A percentile compares a stretch with the other conserved stretches of the same genome.
These are phyloP conservation scores for Chaetodon trifascialis DNA, from an alignment of 2,113 vertebrate species.

Conservation along the genomic window DNA sequence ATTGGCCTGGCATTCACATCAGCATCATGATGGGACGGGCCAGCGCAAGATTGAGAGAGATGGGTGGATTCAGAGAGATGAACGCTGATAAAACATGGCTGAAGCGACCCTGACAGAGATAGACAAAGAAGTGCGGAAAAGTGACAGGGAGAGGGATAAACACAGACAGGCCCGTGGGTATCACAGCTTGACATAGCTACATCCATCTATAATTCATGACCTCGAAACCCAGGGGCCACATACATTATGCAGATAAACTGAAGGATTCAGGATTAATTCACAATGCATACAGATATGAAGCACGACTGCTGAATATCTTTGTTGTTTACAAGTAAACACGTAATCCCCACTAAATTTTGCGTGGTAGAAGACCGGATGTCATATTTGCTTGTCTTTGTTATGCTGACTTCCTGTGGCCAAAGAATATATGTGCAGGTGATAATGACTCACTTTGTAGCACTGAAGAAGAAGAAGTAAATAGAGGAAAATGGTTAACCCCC, in stretches of 20 bases:
- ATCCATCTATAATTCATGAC: slow-evolving; percentile 74
- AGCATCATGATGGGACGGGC: slow-evolving; percentile 20
- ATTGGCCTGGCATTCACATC: slow-evolving; percentile 24
- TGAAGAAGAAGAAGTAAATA: not conserved
- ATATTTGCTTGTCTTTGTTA: slow-evolving; percentile 17
- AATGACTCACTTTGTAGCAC: slow-evolving; percentile 13
- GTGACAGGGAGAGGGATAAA: slow-evolving; percentile 36
- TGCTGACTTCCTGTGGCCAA: slow-evolving; percentile 48
- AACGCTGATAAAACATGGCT: slow-evolving; percentile 14
- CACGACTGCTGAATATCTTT: not conserved
- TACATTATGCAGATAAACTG: slow-evolving; percentile 58
- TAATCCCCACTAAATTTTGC: not conserved
- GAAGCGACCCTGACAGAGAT: slow-evolving; percentile 18
- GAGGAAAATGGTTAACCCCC: no score
- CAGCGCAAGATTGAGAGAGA: slow-evolving; percentile 28
- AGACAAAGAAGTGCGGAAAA: slow-evolving; percentile 41
- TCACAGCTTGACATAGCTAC: slow-evolving; percentile 66
- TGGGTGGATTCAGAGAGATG: slow-evolving; percentile 8
- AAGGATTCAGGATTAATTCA: slow-evolving; percentile 37
- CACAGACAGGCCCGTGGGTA: slow-evolving; percentile 44
- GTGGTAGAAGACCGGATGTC: not conserved
- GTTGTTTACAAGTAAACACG: slow-evolving; percentile 25
- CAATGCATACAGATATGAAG: slow-evolving; percentile 24
- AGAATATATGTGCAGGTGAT: slow-evolving; percentile 4
- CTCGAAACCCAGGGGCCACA: slow-evolving; percentile 43